These are phyloP conservation scores for Oryzias sinensis DNA, from an alignment of 2,797 vertebrate species.

Conservation along the genomic window DNA sequence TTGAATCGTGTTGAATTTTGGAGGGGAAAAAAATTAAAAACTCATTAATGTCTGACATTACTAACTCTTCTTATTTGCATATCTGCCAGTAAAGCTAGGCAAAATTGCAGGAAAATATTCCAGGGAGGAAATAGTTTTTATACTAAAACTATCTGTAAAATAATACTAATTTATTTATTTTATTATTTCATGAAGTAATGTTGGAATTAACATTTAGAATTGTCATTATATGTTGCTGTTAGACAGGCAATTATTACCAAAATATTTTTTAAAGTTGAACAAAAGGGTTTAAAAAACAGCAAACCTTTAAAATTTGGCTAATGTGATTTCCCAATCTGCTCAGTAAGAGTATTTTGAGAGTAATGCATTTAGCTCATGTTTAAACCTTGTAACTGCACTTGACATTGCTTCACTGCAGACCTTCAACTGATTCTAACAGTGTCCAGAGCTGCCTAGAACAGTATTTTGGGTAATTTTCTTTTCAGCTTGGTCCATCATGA, in stretches of 20 bases:
- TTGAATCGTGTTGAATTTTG: constrained; percentile 8
- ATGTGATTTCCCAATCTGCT: constrained; percentile 50
- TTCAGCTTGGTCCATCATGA: neutral
- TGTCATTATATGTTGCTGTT: too few relatives aligned
- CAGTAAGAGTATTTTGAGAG: constrained; percentile 47
- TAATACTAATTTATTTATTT: too few relatives aligned
- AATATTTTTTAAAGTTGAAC: neutral
- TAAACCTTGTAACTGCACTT: constrained; percentile 29
- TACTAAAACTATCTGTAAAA: too few relatives aligned
- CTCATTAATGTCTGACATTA: too few relatives aligned
- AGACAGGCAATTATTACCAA: too few relatives aligned
- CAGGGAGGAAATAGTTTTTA: too few relatives aligned
- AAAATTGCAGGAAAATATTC: too few relatives aligned
- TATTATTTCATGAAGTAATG: too few relatives aligned
- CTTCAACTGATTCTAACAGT: constrained; percentile 35
- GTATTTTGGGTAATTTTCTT: neutral
- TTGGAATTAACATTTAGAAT: too few relatives aligned
- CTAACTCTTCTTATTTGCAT: too few relatives aligned
- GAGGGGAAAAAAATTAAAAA: neutral
- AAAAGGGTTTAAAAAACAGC: constrained; percentile 41
- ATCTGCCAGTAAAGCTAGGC: too few relatives aligned
- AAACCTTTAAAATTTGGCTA: constrained; percentile 38
- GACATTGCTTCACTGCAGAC: constrained; percentile 39
- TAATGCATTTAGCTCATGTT: constrained; percentile 39
- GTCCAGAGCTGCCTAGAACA: neutral